Evolutionary conservation across 2,113 vertebrate genomes (phyloP).

Genomic region (Pterocles burchelli): DNA sequence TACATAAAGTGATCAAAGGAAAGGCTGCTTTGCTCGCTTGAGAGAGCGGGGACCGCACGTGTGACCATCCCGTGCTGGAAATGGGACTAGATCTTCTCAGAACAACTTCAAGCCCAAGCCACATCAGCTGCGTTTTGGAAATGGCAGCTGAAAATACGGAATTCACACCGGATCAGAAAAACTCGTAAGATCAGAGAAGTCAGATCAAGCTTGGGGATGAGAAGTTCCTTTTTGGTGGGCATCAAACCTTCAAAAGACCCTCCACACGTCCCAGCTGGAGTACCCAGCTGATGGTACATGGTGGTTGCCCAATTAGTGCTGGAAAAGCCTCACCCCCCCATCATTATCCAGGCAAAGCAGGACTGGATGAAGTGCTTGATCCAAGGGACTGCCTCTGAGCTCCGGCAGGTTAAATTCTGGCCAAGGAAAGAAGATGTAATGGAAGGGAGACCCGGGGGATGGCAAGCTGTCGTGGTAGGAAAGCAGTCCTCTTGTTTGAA

Average conservation of each 20-base stretch:
- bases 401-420: too few species aligned
- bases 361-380: background rate
- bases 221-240: background rate
- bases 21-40: background rate
- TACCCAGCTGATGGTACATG: background rate
- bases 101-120: background rate
- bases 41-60: background rate
- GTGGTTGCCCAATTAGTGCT: background rate
- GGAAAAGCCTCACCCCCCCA: background rate
- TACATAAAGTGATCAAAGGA: fast-evolving
- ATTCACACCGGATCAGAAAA: background rate
- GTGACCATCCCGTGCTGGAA: background rate
- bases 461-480: background rate
- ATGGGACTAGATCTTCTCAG: background rate
- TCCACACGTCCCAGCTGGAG: background rate
- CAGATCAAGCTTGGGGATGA: background rate
- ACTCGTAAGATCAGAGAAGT: background rate
- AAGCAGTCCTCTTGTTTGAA: background rate
- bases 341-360: background rate
- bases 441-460: background rate
- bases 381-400: background rate
- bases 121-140: background rate
- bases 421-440: background rate
- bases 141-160: background rate
- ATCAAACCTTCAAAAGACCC: background rate